Conservation (phyloP, 2,888 invertebrate genomes). For the Ochropacha duplaris region DNA sequence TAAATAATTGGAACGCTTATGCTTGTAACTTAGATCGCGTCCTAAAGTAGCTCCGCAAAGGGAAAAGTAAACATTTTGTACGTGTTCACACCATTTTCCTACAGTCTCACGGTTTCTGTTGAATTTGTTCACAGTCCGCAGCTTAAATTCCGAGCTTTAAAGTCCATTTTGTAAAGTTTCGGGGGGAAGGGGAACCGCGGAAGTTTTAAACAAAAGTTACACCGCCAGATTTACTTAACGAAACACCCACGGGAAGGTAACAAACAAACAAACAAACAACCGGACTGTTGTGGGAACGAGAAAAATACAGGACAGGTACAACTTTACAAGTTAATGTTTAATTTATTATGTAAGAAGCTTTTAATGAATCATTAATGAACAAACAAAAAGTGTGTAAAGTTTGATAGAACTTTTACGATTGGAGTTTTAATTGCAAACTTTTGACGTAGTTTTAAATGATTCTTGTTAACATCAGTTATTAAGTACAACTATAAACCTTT, state of each 20-base stretch:
- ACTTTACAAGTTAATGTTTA: not conserved
- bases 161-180: slow-evolving; percentile 6
- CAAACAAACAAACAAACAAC: not conserved
- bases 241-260: slow-evolving; percentile 1
- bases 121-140: slow-evolving; percentile 33
- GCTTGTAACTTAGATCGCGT: slow-evolving; percentile 20
- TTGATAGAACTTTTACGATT: not conserved
- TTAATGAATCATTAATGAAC: not conserved
- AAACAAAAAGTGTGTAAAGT: no score
- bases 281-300: not conserved
- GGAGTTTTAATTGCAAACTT: not conserved
- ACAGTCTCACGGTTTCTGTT: slow-evolving; percentile 40
- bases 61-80: slow-evolving; percentile 47
- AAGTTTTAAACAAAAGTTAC: slow-evolving; percentile 5
- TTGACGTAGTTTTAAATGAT: not conserved
- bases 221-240: slow-evolving; percentile 1
- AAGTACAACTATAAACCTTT: not conserved
- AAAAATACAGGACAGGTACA: slow-evolving; percentile 2
- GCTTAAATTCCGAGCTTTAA: slow-evolving; percentile 23
- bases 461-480: no score
- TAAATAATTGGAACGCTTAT: not conserved
- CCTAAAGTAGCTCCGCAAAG: slow-evolving; percentile 35
- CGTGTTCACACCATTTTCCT: slow-evolving; percentile 49
- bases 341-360: slow-evolving; percentile 2
- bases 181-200: slow-evolving; percentile 11